phyloP scores from a whole-genome alignment of 2,888 invertebrate species.

The Lysandra coridon region DNA sequence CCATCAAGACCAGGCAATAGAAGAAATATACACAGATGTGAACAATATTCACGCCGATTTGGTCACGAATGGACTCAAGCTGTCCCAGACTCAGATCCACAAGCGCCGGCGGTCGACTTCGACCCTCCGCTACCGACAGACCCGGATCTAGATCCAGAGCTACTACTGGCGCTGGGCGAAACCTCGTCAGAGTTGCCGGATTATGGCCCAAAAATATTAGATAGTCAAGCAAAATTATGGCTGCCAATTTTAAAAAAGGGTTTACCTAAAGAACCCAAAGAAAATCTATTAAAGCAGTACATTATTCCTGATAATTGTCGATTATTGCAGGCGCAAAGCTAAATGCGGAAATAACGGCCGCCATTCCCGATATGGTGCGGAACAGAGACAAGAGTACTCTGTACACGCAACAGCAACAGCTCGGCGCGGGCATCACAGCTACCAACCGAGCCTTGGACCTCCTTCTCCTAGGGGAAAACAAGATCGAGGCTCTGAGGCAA shows the following conservation, averaged over 20 bases:
- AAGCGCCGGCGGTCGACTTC: no score
- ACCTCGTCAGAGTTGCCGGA: background rate
- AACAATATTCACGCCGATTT: no score
- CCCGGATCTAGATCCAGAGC: background rate
- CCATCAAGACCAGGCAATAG: no score
- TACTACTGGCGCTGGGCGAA: background rate
- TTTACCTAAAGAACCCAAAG: background rate
- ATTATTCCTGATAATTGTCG: conserved; percentile 10
- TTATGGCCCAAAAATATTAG: background rate
- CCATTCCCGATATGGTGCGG: conserved; percentile 7
- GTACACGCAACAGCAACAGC: conserved; percentile 2
- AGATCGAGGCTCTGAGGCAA: background rate
- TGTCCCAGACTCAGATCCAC: no score
- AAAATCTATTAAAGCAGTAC: conserved; percentile 3
- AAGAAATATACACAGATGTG: no score
- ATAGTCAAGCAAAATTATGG: conserved; percentile 1
- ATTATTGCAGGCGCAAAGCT: background rate
- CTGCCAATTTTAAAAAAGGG: conserved; percentile 5
- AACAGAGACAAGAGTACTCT: conserved; percentile 1
- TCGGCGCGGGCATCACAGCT: conserved; percentile 19
- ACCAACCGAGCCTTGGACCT: background rate
- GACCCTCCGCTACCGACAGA: background rate
- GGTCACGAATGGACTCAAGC: no score
- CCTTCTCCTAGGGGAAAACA: background rate
- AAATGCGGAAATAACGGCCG: conserved; percentile 20